Evolutionary conservation across 2,113 vertebrate species (phyloP).

Genomic region (Sinocyclocheilus rhinocerous): DNA sequence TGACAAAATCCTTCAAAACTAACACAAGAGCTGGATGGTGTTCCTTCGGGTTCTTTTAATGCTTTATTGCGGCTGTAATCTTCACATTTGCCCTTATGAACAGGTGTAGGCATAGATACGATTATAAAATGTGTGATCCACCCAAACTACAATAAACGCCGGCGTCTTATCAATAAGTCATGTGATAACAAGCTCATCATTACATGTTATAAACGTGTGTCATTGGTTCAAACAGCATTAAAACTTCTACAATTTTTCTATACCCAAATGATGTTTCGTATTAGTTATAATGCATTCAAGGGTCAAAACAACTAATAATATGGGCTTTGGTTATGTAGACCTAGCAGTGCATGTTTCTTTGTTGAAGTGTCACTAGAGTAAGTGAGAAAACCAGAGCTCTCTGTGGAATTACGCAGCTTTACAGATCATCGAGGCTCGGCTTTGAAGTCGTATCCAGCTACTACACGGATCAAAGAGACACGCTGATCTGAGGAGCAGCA

Average conservation of each 20-base stretch:
- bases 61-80: constrained; percentile 17
- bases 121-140: constrained; percentile 25
- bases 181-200: background rate
- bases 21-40: background rate
- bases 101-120: constrained; percentile 7
- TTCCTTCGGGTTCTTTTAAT: background rate
- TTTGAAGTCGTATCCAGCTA: constrained; percentile 75
- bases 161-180: background rate
- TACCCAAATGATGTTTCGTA: background rate
- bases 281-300: background rate
- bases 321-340: background rate
- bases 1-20: background rate
- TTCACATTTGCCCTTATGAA: constrained; percentile 24
- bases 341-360: too few species aligned
- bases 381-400: constrained; percentile 2
- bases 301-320: background rate
- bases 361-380: background rate
- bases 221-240: background rate
- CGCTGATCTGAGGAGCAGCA: constrained; percentile 68
- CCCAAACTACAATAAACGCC: constrained; percentile 32
- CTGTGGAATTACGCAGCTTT: constrained; percentile 36
- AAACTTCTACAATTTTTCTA: background rate
- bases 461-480: constrained; percentile 72
- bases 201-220: background rate
- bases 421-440: constrained; percentile 31